Percentiles rank a stretch among this genome's conserved stretches.
These are phyloP conservation scores for Cercopithecus mitis DNA, from an alignment of 2,797 vertebrate species.

Conservation along the genomic window DNA sequence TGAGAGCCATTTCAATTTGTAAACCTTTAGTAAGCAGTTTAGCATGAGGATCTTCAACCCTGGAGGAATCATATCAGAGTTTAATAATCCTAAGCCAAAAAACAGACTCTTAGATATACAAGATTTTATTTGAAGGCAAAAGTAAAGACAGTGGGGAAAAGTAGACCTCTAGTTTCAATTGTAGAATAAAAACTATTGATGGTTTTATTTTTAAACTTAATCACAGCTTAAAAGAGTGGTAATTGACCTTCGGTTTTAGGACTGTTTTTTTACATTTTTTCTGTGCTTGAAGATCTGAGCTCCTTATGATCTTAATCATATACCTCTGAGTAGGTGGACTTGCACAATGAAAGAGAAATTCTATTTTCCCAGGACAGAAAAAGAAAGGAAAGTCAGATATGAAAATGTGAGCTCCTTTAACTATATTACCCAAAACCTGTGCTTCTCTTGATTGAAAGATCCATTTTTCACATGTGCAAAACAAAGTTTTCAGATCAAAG, in stretches of 20 bases:
- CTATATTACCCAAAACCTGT: not conserved
- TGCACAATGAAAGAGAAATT: not conserved
- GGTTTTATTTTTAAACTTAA: constrained; percentile 71
- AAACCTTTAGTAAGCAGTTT: constrained; percentile 72
- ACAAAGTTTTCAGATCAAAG: constrained; percentile 33
- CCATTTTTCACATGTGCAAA: constrained; percentile 22
- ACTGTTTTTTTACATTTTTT: constrained; percentile 29
- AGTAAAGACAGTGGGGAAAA: constrained; percentile 43
- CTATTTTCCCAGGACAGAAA: not conserved
- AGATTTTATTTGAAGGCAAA: constrained; percentile 66
- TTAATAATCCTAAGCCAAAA: constrained; percentile 72
- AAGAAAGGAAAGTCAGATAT: not conserved
- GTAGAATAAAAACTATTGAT: constrained; percentile 47
- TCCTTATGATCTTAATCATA: not conserved
- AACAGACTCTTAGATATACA: constrained; percentile 53
- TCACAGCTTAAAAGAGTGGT: constrained; percentile 59
- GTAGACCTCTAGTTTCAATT: constrained; percentile 57
- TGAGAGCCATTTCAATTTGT: constrained; percentile 43
- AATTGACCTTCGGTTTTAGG: constrained; percentile 47
- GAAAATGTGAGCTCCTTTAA: not conserved
- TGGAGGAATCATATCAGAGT: constrained; percentile 60
- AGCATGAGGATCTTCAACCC: constrained; percentile 51
- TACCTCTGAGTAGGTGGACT: constrained; percentile 11
- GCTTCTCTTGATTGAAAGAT: constrained; percentile 7
- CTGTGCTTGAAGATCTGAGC: not conserved